These are phyloP conservation scores for Melanerpes formicivorus DNA, from an alignment of 2,113 vertebrate genomes.

Conservation along the genomic window DNA sequence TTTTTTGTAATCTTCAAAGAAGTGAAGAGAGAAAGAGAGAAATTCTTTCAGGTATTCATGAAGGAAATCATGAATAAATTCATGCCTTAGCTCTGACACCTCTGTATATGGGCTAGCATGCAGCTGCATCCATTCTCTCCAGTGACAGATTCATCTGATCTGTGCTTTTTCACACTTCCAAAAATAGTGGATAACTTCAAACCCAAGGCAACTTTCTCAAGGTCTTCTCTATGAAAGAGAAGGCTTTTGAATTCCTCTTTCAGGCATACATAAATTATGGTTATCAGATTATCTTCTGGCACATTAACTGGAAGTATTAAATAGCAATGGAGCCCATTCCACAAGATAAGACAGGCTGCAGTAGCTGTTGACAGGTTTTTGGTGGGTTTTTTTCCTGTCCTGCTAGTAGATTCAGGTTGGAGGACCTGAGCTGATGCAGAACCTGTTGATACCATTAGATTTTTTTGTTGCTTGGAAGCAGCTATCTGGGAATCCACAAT, in stretches of 20 bases:
- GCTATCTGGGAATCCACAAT: background rate
- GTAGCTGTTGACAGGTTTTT: background rate
- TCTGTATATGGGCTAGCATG: background rate
- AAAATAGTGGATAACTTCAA: background rate
- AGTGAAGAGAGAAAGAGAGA: background rate
- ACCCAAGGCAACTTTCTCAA: background rate
- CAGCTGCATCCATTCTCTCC: background rate
- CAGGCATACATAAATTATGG: background rate
- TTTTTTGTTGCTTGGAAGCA: background rate
- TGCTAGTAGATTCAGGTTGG: background rate
- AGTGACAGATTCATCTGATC: background rate
- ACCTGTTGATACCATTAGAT: background rate
- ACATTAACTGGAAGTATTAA: background rate
- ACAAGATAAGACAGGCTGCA: background rate
- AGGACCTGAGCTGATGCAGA: background rate
- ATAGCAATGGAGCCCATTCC: too few relatives aligned
- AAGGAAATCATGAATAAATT: background rate
- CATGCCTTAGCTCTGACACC: background rate
- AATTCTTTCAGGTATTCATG: background rate
- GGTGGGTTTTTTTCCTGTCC: background rate
- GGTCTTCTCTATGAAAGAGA: background rate
- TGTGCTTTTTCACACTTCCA: background rate
- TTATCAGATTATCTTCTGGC: background rate
- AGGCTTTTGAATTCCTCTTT: background rate
- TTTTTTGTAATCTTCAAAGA: background rate